Evolutionary conservation across 2,797 vertebrate genomes (phyloP).

Genomic region (Danio choprae): DNA sequence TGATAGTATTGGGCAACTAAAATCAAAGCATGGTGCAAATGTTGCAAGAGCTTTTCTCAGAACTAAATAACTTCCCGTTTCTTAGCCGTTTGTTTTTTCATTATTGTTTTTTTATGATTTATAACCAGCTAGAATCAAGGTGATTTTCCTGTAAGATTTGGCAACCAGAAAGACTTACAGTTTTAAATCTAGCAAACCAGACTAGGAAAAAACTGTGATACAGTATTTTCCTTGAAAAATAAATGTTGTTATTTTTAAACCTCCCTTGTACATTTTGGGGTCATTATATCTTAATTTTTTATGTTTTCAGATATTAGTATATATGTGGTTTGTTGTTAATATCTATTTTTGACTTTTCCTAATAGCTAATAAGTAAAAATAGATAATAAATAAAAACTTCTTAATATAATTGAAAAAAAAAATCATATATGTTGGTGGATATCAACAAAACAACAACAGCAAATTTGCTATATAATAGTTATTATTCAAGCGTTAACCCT

Average conservation of each 20-base stretch:
- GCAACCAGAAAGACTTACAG: not conserved
- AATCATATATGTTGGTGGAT: no score
- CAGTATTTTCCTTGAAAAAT: no score
- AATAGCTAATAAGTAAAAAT: not conserved
- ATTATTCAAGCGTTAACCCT: not conserved
- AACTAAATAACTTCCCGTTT: conserved; percentile 10
- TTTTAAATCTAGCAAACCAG: not conserved
- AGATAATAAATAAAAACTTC: not conserved
- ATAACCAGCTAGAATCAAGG: not conserved
- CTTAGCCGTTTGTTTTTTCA: not conserved
- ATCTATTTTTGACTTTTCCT: not conserved
- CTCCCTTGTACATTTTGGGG: not conserved
- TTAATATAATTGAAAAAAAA: not conserved
- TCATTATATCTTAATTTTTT: not conserved
- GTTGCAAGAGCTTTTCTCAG: not conserved
- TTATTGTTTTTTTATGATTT: not conserved
- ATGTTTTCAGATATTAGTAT: not conserved
- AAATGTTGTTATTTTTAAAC: no score
- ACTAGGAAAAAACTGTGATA: no score
- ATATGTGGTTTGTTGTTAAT: not conserved
- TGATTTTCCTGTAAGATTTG: not conserved
- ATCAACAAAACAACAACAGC: not conserved
- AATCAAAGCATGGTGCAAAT: not conserved
- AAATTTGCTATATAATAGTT: not conserved
- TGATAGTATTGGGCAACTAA: not conserved